phyloP scores from a whole-genome alignment of 1,140 invertebrate species.

The Ooceraea biroi region DNA sequence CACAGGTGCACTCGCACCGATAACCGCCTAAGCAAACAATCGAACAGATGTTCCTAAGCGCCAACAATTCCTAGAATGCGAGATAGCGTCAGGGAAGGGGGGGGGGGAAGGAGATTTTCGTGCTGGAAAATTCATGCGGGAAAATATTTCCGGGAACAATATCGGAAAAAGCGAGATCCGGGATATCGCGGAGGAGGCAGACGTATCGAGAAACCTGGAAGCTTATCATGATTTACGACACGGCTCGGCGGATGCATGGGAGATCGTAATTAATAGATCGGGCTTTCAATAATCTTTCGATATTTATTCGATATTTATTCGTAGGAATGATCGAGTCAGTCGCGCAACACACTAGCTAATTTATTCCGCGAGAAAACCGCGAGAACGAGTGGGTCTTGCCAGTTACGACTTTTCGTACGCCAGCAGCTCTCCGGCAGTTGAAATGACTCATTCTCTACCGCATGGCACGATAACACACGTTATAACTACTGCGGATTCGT shows the following conservation, averaged over 20 bases:
- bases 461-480: conserved; percentile 51
- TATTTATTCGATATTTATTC: neutral
- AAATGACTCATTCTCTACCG: conserved; percentile 51
- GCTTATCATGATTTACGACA: neutral
- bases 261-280: no score
- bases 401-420: conserved; percentile 18
- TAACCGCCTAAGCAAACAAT: conserved; percentile 45
- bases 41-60: conserved; percentile 18
- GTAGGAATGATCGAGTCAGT: neutral
- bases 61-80: neutral
- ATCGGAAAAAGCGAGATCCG: no score
- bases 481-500: conserved; percentile 56
- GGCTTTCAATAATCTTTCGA: no score
- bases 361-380: conserved; percentile 21
- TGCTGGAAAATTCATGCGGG: neutral
- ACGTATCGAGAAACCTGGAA: no score
- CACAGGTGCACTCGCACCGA: conserved; percentile 23
- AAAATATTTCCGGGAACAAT: neutral
- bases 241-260: no score
- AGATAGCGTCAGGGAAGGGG: neutral
- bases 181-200: no score
- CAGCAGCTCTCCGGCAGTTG: neutral
- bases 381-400: neutral
- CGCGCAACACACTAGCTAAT: conserved; percentile 4
- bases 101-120: no score